A percentile compares a stretch with the other conserved stretches of the same genome.
These are phyloP conservation scores for Eumacrocentrus americanus DNA, from an alignment of 2,888 invertebrate species.

Conservation along the genomic window DNA sequence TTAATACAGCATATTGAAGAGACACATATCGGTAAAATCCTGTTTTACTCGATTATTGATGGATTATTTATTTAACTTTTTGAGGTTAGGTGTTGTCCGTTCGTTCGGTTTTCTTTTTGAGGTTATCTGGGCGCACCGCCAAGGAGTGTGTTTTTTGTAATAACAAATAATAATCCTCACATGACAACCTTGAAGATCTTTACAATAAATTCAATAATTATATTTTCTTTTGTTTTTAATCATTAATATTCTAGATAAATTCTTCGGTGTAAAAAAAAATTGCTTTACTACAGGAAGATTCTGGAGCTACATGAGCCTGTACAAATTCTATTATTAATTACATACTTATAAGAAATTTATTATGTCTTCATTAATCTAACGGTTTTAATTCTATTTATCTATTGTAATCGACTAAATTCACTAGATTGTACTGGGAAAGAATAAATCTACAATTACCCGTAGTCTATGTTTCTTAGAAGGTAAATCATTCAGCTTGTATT, in stretches of 20 bases:
- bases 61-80: neutral
- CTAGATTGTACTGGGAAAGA: too few species aligned
- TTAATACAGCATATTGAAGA: conserved; percentile 88
- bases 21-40: conserved; percentile 78
- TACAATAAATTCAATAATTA: neutral
- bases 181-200: conserved; percentile 25
- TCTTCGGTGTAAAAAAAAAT: neutral
- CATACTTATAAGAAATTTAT: too few species aligned
- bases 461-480: too few species aligned
- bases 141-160: neutral
- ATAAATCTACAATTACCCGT: too few species aligned
- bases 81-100: conserved; percentile 35
- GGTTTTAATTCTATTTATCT: neutral
- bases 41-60: neutral
- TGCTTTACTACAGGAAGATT: neutral
- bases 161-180: neutral
- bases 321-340: too few species aligned
- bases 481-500: too few species aligned
- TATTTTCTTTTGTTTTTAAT: neutral
- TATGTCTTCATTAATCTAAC: too few species aligned
- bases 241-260: neutral
- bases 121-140: conserved; percentile 42
- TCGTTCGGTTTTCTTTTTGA: conserved; percentile 24
- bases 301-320: too few species aligned
- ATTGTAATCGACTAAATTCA: neutral